Evolutionary conservation across 1,140 invertebrate genomes (phyloP), one percentile per base, ranked within the genome.

Genomic region (Scaptomyza pallida): DNA sequence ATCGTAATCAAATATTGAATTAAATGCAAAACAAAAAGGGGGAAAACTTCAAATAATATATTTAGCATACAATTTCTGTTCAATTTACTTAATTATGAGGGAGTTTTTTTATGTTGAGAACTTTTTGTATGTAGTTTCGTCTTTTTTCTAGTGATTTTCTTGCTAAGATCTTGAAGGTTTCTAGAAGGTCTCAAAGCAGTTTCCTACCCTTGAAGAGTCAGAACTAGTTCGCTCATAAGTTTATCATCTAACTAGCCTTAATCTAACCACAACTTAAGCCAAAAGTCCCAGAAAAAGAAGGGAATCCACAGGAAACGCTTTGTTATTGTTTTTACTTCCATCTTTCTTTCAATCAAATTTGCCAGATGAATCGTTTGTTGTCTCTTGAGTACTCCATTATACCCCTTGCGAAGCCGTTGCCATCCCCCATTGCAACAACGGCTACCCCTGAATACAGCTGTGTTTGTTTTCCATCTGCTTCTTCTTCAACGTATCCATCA

Each of bases 381-480:
- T 21, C 43, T 40, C 23, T 69, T 17, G 43, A 17, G 23, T 15
- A 15, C 16, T 10, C 4, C 16, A 4, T 17, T 12, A 35, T 3
- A 35, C 44, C 21, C 8, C 15, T 10, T 26, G n/a, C 8, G 2
- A 9, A 30, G 6, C 17, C 10, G 5, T 30, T n/a, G n/a, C 3
- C 33, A 12, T 8, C 35, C n/a, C 15, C 10, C 21, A n/a, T 8
- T 23, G 13, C 3, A 9, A 8, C 1, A 2, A 6, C 9, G 60
- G 9, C 17, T 15, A 52, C 35, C 30, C 41, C 57, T 62, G 65
- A 0, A 15, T 13, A n/a, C 67, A 70, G 67, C 60, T 70, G 67
- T 70, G 45, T 70, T 70, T 70, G 37, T 63, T 70, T 70, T 51
- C 40, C 48, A 23, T 17, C 59, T 13, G 15, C 65, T 8, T 41